Conservation (phyloP, 2,113 vertebrate species). For the Setophaga petechia region DNA sequence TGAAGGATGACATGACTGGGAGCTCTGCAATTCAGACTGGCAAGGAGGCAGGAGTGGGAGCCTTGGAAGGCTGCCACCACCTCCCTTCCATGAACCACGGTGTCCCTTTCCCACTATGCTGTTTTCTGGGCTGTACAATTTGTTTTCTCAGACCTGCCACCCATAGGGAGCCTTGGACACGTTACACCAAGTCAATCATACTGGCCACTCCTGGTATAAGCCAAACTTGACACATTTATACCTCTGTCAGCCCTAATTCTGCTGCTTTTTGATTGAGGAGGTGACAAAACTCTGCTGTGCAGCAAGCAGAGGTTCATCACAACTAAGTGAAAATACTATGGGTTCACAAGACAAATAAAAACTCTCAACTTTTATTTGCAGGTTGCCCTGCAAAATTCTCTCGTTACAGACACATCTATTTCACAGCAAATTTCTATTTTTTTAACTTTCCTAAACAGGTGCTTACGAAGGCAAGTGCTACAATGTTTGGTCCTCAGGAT, state of each 20-base stretch:
- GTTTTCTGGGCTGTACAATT: background rate
- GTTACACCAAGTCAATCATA: accelerated
- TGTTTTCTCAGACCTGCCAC: background rate
- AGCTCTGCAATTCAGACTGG: background rate
- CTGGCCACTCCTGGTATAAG: background rate
- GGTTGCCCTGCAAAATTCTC: background rate
- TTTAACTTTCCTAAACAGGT: background rate
- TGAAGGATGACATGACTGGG: background rate
- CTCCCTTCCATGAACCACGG: background rate
- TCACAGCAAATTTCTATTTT: background rate
- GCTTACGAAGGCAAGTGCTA: background rate
- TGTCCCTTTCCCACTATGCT: background rate
- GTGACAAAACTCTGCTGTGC: background rate
- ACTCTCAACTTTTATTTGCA: background rate
- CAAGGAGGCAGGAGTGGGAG: background rate
- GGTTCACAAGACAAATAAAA: background rate
- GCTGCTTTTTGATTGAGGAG: background rate
- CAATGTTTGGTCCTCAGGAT: background rate
- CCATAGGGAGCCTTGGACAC: background rate
- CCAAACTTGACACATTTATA: background rate
- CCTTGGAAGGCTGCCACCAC: background rate
- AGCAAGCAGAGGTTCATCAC: background rate
- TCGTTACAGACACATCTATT: accelerated
- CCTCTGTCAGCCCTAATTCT: background rate
- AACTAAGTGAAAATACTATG: accelerated